Conservation (phyloP, 2,113 vertebrate species). For the Petrocephalus zakoni region DNA sequence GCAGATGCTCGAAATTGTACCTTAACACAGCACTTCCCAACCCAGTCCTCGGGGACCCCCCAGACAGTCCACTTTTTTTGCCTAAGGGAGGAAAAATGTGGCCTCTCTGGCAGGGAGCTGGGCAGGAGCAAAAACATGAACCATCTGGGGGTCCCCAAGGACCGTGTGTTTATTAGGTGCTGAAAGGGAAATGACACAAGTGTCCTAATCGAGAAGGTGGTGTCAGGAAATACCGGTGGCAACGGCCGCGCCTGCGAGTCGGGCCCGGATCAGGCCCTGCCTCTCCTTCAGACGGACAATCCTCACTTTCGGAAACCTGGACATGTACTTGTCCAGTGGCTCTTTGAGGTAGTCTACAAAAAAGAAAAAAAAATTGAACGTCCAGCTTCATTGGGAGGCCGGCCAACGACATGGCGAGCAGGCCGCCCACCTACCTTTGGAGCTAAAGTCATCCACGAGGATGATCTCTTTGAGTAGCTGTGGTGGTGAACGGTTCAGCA, state of each 20-base stretch:
- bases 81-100: background rate
- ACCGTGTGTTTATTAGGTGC: background rate
- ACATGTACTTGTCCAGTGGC: constrained; percentile 80
- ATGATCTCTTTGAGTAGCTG: constrained; percentile 83
- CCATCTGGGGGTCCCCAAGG: background rate
- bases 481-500: constrained; percentile 80
- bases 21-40: background rate
- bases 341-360: constrained; percentile 75
- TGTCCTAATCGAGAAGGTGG: background rate
- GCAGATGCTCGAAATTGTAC: background rate
- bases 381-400: background rate
- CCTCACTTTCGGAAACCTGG: constrained; percentile 78
- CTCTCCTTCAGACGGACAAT: constrained; percentile 81
- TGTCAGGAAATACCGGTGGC: constrained; percentile 69
- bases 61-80: background rate
- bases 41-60: background rate
- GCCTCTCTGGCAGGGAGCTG: background rate
- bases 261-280: constrained; percentile 86
- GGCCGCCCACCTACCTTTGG: constrained; percentile 66
- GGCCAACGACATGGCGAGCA: background rate
- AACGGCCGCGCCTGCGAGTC: constrained; percentile 74
- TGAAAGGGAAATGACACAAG: background rate
- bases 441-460: constrained; percentile 90
- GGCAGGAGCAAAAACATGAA: background rate
- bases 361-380: background rate